Base-by-base conservation (phyloP, 2,113 vertebrate genomes). In the Motacilla tschutschensis region DNA sequence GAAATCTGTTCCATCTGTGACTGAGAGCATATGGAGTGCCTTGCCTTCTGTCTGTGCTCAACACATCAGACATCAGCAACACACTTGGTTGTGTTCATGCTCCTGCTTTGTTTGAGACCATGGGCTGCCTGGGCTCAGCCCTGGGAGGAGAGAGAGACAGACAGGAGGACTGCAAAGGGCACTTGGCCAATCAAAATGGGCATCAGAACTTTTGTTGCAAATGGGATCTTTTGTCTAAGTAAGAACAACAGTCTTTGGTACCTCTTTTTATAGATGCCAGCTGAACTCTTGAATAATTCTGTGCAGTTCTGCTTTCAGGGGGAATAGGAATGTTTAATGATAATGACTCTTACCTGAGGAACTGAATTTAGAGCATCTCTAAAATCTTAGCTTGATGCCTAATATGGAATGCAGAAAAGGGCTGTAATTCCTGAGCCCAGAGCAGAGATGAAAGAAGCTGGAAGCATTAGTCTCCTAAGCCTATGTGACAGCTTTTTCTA, bases 231-330 rank as follows among this genome's bases (percentile, higher is more conserved):
- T 86, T 83, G 33, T 53, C 24, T 78, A n/a, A 70, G 33, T n/a
- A 33, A 69, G 33, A 40, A 47, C 43, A 79, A 36, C 31, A 79
- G 1, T n/a, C 16, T 69, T 62, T 86, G 36, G 21, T 66, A 38
- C 29, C 44, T 78, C 72, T 62, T 91, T 88, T 78, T 79, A 47
- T 51, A 83, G 66, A 64, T 50, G 59, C 29, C 12, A 43, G 26
- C 24, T 70, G 70, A 79, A 58, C 51, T 79, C 62, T 76, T 71
- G 33, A 91, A 53, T 85, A 82, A 92, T 88, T 94, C 66, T 69
- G 24, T 79, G 50, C 36, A 33, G 17, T 77, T 92, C 67, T 85
- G 44, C 58, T 83, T 89, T 76, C 71, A 76, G 66, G 31, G 31
- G 41, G 29, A 89, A 50, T 14, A 64, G 48, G 9, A 83, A 31